Percentiles rank a stretch among this genome's conserved stretches.
Evolutionary conservation across 2,888 invertebrate species (phyloP).

Genomic region (Lydus trimaculatus): DNA sequence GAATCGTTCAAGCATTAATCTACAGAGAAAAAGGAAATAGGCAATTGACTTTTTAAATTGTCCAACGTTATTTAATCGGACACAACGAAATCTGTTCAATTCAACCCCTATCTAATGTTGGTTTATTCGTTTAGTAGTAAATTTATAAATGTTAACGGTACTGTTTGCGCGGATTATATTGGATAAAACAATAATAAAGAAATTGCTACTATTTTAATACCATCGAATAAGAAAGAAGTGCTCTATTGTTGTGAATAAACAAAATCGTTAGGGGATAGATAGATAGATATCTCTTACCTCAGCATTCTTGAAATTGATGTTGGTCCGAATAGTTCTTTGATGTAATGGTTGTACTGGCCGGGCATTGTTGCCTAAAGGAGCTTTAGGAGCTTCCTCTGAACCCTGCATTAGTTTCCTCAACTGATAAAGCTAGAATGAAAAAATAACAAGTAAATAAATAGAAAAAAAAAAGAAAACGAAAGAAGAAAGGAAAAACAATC

Average conservation of each 20-base stretch:
- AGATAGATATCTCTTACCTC: constrained; percentile 42
- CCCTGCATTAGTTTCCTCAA: constrained; percentile 91
- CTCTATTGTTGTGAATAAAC: background rate
- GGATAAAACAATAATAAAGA: too few species aligned
- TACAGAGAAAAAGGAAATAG: constrained; percentile 49
- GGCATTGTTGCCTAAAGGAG: constrained; percentile 92
- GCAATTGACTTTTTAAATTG: constrained; percentile 56
- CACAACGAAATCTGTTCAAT: constrained; percentile 43
- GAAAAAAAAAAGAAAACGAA: background rate
- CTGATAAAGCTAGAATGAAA: constrained; percentile 77
- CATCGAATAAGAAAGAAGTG: too few species aligned
- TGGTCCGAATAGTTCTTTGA: constrained; percentile 93
- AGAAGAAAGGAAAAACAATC: background rate
- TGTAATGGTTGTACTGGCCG: constrained; percentile 92
- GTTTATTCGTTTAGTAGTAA: constrained; percentile 14
- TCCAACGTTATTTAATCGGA: constrained; percentile 40
- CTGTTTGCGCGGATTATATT: too few species aligned
- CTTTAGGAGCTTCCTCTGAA: constrained; percentile 83
- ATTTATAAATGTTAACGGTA: constrained; percentile 46
- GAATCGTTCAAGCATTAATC: constrained; percentile 51
- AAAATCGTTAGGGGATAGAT: background rate
- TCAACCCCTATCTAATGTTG: constrained; percentile 28
- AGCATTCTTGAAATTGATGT: constrained; percentile 90
- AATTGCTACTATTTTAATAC: too few species aligned
- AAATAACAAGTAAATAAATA: constrained; percentile 17